Evolutionary conservation across 2,888 invertebrate genomes (phyloP), one percentile per base, ranked within the genome.

Genomic region (Hypomecis punctinalis): DNA sequence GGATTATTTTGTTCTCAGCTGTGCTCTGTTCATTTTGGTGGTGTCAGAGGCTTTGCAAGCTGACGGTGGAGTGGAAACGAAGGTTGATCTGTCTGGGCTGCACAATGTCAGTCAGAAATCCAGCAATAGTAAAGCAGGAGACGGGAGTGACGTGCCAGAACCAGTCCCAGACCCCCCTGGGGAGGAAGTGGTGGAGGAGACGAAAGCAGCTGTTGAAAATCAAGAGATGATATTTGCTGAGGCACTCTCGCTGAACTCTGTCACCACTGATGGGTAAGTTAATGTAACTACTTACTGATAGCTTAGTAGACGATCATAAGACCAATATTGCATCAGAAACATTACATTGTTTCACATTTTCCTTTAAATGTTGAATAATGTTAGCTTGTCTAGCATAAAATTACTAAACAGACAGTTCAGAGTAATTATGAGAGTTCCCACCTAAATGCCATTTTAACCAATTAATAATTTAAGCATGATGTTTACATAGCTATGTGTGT

Each of bases 1-100:
- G 48, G 5, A 37, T 40, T 37, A 42, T 48, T 57, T 69, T 66
- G 73, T 79, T 77, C 83, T 74, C 89, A 95, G 95, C 85, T 94
- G 94, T 81, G 91, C 94, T 71, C 86, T 94, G 70, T 94, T 94
- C 84, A 84, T 94, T 71, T 87, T 94, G 79, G 94, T 94, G 77
- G 94, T 94, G 62, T 93, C 94, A 43, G 94, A 95, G 81, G 93
- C 88, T 73, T 89, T 93, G 72, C 89, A 89, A 69, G 84, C 78
- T 43, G 89, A 89, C 61, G 82, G 74, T 56, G 81, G 80, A 66
- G 76, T 72, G 49, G 80, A 80, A 55, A 71, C 79, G 33, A 83
- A 85, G 40, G 84, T 89, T 10, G 91, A 91, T 68, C 75, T 90
- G 39, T 92, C 91, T 36, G 91, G 92, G 40, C 83, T 92, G 33